phyloP scores from a whole-genome alignment of 2,888 invertebrate genomes.

The Entomobrya multifasciata region DNA sequence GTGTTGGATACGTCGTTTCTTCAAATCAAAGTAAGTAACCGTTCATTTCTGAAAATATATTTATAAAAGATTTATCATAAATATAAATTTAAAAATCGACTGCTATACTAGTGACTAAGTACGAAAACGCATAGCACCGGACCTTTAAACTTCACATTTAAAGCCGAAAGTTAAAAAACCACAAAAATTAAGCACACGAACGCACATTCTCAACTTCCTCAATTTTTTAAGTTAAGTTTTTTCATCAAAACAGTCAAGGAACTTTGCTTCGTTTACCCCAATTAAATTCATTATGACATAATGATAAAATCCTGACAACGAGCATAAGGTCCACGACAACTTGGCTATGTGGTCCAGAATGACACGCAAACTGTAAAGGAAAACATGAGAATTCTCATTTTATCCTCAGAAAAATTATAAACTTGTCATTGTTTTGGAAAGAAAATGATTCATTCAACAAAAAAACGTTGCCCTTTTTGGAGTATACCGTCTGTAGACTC shows the following conservation, averaged over 20 bases:
- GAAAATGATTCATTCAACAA: background rate
- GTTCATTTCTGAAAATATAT: too few relatives aligned
- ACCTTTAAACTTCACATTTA: constrained; percentile 22
- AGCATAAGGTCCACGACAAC: too few relatives aligned
- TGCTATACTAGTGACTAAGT: too few relatives aligned
- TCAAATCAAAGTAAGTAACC: constrained; percentile 46
- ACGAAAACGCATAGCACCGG: too few relatives aligned
- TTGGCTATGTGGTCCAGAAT: background rate
- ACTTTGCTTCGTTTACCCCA: constrained; percentile 45
- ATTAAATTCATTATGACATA: constrained; percentile 38
- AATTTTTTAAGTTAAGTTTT: background rate
- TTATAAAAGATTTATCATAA: too few relatives aligned
- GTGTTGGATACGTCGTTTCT: constrained; percentile 33
- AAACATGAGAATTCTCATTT: background rate
- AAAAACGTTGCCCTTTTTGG: background rate
- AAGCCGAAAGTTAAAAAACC: constrained; percentile 15
- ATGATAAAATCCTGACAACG: background rate
- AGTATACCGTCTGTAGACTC: too few relatives aligned
- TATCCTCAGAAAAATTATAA: background rate
- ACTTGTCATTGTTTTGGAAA: background rate
- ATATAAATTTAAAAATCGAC: too few relatives aligned
- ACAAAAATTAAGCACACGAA: background rate
- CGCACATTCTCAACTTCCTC: background rate
- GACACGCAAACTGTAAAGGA: constrained; percentile 11
- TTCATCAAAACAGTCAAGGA: constrained; percentile 20